phyloP scores from a whole-genome alignment of 2,797 vertebrate genomes.

The Schizopygopsis pylzovi region DNA sequence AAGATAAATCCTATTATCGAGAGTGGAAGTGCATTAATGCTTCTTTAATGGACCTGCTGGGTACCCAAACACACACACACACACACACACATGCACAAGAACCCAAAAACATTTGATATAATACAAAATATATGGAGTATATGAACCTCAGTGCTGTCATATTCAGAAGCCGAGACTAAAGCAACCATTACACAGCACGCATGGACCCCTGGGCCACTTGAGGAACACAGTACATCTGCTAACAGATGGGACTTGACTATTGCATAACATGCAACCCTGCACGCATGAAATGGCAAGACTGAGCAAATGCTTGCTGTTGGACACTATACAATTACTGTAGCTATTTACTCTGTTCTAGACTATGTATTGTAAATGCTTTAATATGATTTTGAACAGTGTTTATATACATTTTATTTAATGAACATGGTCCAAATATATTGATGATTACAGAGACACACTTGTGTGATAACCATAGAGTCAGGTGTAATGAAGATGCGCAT shows the following conservation, averaged over 20 bases:
- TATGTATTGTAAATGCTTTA: not conserved
- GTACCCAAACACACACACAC: not conserved
- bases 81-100: not conserved
- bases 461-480: not conserved
- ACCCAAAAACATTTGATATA: slow-evolving; percentile 13
- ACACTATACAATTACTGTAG: not conserved
- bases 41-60: not conserved
- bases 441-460: slow-evolving; percentile 27
- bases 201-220: not conserved
- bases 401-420: slow-evolving; percentile 38
- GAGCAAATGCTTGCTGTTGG: slow-evolving; percentile 18
- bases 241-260: slow-evolving; percentile 60
- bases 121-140: not conserved
- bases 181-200: slow-evolving; percentile 3
- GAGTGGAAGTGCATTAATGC: not conserved
- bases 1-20: slow-evolving; percentile 7
- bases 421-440: not conserved
- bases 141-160: not conserved
- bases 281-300: slow-evolving; percentile 8
- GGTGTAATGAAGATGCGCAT: not conserved
- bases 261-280: slow-evolving; percentile 65
- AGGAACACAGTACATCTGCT: slow-evolving; percentile 23
- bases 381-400: not conserved
- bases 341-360: not conserved
- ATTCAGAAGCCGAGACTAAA: not conserved